Conservation (phyloP, 2,113 vertebrate genomes). For the Notothenia rossii region DNA sequence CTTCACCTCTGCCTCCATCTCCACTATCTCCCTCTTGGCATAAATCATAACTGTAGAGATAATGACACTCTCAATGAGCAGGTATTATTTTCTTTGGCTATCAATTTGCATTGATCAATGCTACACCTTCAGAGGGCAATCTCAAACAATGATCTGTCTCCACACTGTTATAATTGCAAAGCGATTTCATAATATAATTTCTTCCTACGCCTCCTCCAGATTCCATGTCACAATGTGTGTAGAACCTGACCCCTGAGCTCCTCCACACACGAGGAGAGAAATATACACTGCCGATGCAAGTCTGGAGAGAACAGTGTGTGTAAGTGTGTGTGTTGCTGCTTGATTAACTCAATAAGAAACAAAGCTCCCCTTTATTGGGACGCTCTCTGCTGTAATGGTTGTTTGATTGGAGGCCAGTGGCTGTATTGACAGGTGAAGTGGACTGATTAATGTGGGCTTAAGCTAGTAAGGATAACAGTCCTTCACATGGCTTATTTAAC, state of each 20-base stretch:
- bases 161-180: constrained; percentile 64
- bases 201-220: constrained; percentile 64
- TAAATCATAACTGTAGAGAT: constrained; percentile 43
- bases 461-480: constrained; percentile 84
- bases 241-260: constrained; percentile 67
- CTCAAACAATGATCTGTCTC: constrained; percentile 58
- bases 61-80: constrained; percentile 28
- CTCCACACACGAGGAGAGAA: constrained; percentile 52
- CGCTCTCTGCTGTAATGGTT: constrained; percentile 78
- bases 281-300: constrained; percentile 56
- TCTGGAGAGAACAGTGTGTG: constrained; percentile 50
- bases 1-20: constrained; percentile 7
- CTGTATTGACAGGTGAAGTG: constrained; percentile 83
- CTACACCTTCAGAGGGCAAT: constrained; percentile 57
- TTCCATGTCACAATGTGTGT: constrained; percentile 53
- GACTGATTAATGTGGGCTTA: constrained; percentile 88
- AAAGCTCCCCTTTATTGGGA: constrained; percentile 80
- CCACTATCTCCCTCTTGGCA: constrained; percentile 25
- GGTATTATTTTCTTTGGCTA: constrained; percentile 54
- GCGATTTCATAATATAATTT: constrained; percentile 59
- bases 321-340: constrained; percentile 53
- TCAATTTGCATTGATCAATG: constrained; percentile 61
- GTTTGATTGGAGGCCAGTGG: constrained; percentile 80
- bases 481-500: constrained; percentile 84
- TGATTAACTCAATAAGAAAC: constrained; percentile 82